phyloP scores from a whole-genome alignment of 2,797 vertebrate species.

The Mus minutoides region DNA sequence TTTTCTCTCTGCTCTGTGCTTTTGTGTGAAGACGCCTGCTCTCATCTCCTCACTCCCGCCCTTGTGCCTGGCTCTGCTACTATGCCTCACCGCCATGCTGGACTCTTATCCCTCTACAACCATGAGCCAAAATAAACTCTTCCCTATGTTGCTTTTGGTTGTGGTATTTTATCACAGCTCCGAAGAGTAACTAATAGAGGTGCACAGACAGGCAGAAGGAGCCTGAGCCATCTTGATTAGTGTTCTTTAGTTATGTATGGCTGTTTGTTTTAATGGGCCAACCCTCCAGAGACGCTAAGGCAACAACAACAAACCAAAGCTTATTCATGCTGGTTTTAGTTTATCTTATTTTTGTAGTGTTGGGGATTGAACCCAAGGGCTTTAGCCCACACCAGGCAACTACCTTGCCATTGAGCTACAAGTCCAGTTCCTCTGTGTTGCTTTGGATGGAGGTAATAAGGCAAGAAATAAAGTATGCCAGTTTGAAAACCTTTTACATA shows the following conservation, averaged over 20 bases:
- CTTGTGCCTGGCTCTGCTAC: background rate
- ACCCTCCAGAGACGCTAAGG: background rate
- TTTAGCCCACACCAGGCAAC: background rate
- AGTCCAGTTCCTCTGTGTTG: background rate
- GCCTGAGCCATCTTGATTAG: background rate
- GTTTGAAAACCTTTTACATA: background rate
- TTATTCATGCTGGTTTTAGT: conserved; percentile 8
- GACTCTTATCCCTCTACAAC: background rate
- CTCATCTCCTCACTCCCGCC: background rate
- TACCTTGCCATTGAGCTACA: background rate
- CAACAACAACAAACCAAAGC: background rate
- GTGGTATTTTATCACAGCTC: background rate
- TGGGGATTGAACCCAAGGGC: background rate
- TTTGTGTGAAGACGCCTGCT: background rate
- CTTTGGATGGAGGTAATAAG: conserved; percentile 7
- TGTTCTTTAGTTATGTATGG: background rate
- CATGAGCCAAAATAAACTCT: background rate
- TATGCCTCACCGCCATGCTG: background rate
- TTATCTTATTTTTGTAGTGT: background rate
- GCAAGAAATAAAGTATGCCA: conserved; percentile 45
- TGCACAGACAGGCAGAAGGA: background rate
- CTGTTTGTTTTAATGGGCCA: background rate
- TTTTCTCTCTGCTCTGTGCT: background rate
- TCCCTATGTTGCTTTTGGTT: background rate
- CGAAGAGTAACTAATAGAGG: background rate